Evolutionary conservation across 2,113 vertebrate species (phyloP).

Genomic region (Hassar affinis): DNA sequence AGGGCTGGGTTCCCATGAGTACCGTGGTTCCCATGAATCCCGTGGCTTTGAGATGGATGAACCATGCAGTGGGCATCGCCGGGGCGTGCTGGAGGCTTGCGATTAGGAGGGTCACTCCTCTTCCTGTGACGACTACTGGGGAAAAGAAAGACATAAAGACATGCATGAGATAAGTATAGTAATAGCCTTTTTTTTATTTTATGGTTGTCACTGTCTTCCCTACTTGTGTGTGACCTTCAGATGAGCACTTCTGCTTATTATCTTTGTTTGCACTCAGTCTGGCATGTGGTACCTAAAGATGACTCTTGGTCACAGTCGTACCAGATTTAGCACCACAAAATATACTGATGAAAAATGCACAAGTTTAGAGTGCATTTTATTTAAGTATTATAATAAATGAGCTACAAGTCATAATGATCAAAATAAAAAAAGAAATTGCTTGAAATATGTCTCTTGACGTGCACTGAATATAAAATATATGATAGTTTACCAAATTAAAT

Average conservation of each 20-base stretch:
- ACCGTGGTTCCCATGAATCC: constrained; percentile 56
- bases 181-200: neutral
- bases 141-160: neutral
- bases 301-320: neutral
- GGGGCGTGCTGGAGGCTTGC: constrained; percentile 84
- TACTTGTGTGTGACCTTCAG: neutral
- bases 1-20: constrained; percentile 71
- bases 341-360: neutral
- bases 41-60: constrained; percentile 75
- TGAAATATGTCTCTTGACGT: too few species aligned
- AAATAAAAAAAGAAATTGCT: too few species aligned
- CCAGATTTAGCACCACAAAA: neutral
- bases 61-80: constrained; percentile 85
- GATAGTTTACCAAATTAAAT: too few species aligned
- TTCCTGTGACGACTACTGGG: constrained; percentile 81
- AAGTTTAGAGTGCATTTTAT: neutral
- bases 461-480: too few species aligned
- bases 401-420: neutral
- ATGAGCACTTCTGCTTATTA: neutral
- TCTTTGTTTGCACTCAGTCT: neutral
- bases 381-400: neutral
- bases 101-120: constrained; percentile 83
- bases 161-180: too few species aligned
- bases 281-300: neutral
- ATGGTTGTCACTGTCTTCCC: neutral